A percentile compares a stretch with the other conserved stretches of the same genome.
phyloP scores from a whole-genome alignment of 2,797 vertebrate genomes.

The Pantherophis vulpinus region DNA sequence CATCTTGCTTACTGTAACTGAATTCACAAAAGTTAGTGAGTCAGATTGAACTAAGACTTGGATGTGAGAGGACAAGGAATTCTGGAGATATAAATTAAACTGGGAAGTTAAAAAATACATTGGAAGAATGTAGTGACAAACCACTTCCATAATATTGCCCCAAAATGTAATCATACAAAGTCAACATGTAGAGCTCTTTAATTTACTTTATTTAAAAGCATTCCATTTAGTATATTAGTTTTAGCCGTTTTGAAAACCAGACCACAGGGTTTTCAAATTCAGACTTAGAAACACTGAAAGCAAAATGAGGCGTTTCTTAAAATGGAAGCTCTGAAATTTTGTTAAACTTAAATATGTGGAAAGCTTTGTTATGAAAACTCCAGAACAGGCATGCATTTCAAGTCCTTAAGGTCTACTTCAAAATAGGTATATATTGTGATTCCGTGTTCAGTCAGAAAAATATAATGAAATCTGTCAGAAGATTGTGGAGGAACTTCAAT shows the following conservation, averaged over 20 bases:
- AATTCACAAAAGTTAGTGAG: background rate
- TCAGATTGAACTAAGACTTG: background rate
- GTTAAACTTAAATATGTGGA: background rate
- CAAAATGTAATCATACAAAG: background rate
- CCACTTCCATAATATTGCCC: background rate
- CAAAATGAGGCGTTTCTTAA: background rate
- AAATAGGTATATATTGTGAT: background rate
- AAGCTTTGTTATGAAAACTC: constrained; percentile 12
- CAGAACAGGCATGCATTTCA: fast-evolving
- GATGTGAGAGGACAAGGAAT: background rate
- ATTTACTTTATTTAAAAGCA: background rate
- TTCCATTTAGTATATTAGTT: background rate
- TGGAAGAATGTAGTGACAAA: background rate
- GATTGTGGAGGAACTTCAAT: constrained; percentile 6
- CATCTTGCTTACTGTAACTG: background rate
- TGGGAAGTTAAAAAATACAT: background rate
- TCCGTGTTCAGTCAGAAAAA: background rate
- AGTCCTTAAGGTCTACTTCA: background rate
- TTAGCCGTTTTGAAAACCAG: background rate
- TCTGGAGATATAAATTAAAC: background rate
- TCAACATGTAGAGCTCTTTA: background rate
- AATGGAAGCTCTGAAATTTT: background rate
- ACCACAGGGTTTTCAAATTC: background rate
- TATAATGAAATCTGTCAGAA: constrained; percentile 12
- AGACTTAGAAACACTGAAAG: background rate